Percentiles rank a stretch among this genome's conserved stretches.
Evolutionary conservation across 2,888 invertebrate genomes (phyloP).

Genomic region (Folsomia manolachei): DNA sequence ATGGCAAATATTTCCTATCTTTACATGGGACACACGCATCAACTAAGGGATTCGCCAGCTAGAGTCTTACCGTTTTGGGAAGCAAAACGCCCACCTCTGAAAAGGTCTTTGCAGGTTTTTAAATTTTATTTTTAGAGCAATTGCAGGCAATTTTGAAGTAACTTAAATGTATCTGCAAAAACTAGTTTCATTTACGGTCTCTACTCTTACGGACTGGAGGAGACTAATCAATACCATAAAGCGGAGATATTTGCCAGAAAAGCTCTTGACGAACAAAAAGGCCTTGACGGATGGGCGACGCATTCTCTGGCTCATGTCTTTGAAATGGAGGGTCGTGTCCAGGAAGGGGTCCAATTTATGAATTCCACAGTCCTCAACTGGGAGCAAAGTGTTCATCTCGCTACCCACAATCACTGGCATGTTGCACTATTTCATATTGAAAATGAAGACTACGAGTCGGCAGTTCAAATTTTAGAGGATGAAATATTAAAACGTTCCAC

Average conservation of each 20-base stretch:
- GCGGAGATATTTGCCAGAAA: conserved; percentile 21
- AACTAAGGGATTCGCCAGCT: conserved; percentile 10
- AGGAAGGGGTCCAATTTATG: conserved; percentile 20
- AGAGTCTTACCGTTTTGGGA: conserved; percentile 23
- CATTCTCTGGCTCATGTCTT: conserved; percentile 28
- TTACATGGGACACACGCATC: background rate
- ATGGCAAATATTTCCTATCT: conserved; percentile 23
- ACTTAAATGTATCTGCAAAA: too few species aligned
- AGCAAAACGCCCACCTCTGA: conserved; percentile 9
- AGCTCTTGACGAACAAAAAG: conserved; percentile 19
- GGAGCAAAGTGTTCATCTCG: conserved; percentile 23
- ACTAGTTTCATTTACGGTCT: conserved; percentile 29
- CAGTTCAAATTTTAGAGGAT: conserved; percentile 19
- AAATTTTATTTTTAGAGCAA: too few species aligned
- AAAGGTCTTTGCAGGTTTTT: conserved; percentile 13
- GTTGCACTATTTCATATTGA: conserved; percentile 23
- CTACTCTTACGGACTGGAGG: conserved; percentile 29
- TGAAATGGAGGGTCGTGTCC: conserved; percentile 23
- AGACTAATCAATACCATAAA: conserved; percentile 21
- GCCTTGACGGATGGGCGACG: conserved; percentile 25
- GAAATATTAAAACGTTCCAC: conserved; percentile 10
- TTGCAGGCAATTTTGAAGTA: too few species aligned
- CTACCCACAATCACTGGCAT: conserved; percentile 30
- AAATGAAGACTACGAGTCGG: conserved; percentile 17
- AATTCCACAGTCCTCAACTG: conserved; percentile 16